These are phyloP conservation scores for Zootoca vivipara DNA, from an alignment of 2,113 vertebrate genomes.

Conservation along the genomic window DNA sequence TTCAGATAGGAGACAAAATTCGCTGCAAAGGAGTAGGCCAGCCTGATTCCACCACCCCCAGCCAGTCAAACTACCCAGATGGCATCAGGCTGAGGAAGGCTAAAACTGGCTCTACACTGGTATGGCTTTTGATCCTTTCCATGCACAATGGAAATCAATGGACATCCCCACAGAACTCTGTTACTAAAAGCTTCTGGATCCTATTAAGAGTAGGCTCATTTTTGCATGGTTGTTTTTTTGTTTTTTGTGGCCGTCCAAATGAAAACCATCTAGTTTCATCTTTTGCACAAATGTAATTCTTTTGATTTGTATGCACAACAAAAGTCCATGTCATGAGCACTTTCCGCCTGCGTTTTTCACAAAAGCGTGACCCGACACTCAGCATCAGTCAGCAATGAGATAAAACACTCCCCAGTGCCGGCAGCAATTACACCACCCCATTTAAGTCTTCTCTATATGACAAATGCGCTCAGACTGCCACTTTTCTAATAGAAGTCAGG, in stretches of 20 bases:
- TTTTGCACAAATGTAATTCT: not conserved
- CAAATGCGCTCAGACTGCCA: constrained; percentile 14
- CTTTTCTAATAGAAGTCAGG: constrained; percentile 4
- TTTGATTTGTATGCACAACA: not conserved
- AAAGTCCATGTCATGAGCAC: not conserved
- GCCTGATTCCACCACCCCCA: too few species aligned
- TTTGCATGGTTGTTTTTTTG: not conserved
- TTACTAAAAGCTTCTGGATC: not conserved
- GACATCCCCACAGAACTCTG: too few species aligned
- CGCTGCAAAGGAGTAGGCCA: not conserved
- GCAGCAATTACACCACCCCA: not conserved
- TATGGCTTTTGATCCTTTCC: not conserved
- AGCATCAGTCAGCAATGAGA: not conserved
- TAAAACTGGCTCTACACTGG: not conserved
- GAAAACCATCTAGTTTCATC: not conserved
- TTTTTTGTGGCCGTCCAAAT: not conserved
- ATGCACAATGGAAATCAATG: not conserved
- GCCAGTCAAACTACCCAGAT: not conserved
- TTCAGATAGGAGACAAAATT: constrained; percentile 12
- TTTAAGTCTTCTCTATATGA: constrained; percentile 5
- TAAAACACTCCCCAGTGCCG: not conserved
- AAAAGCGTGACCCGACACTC: not conserved
- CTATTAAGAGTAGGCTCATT: not conserved
- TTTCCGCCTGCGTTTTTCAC: not conserved
- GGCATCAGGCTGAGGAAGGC: too few species aligned